Evolutionary conservation across 2,113 vertebrate species (phyloP).

Genomic region (Alethe diademata): DNA sequence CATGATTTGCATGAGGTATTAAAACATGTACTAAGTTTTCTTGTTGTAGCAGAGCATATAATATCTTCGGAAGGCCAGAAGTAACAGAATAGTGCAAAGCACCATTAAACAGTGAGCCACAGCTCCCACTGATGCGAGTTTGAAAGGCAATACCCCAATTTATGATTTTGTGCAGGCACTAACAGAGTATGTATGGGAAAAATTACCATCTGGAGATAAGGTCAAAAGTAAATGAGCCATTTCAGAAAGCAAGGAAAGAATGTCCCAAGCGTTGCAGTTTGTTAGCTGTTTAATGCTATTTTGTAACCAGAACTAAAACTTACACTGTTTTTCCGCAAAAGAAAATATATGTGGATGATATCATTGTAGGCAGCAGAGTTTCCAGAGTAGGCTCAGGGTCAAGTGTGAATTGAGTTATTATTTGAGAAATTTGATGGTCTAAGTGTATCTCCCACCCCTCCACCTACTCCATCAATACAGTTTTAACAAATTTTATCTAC

Average conservation of each 20-base stretch:
- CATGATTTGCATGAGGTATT: not conserved
- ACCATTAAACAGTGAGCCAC: not conserved
- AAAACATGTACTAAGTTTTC: not conserved
- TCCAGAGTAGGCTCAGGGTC: conserved; percentile 46
- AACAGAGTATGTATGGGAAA: not conserved
- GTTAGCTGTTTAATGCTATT: conserved; percentile 38
- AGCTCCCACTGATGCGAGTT: not conserved
- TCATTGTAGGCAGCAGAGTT: conserved; percentile 53
- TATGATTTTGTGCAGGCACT: not conserved
- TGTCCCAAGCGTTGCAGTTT: conserved; percentile 18
- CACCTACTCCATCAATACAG: conserved; percentile 38
- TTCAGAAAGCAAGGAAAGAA: conserved; percentile 63
- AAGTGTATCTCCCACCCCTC: conserved; percentile 13
- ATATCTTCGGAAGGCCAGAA: not conserved
- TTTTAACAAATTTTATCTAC: conserved; percentile 13
- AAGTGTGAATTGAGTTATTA: conserved; percentile 57
- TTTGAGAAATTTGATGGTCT: conserved; percentile 25
- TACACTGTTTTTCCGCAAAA: not conserved
- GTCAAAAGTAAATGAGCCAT: conserved; percentile 59
- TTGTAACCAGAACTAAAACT: conserved; percentile 39
- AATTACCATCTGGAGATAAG: conserved; percentile 51
- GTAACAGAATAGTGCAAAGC: not conserved
- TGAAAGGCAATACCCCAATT: not conserved
- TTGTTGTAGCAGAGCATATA: not conserved
- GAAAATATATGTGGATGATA: conserved; percentile 40